phyloP scores from a whole-genome alignment of 2,888 invertebrate genomes.

The Tiphia femorata region DNA sequence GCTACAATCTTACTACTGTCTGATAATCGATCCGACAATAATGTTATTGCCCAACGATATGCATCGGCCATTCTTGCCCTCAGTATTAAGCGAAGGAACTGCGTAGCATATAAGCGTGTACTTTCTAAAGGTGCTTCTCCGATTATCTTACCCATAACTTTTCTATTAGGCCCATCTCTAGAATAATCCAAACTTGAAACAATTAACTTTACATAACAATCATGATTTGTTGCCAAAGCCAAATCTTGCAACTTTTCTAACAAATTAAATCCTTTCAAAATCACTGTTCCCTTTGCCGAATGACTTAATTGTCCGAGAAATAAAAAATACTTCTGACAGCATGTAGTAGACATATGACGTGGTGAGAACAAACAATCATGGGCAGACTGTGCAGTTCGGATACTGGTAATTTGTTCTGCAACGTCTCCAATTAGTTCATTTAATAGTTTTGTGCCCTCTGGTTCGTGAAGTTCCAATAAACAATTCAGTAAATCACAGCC shows the following conservation, averaged over 20 bases:
- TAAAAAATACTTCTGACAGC: conserved; percentile 95
- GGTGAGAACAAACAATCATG: conserved; percentile 92
- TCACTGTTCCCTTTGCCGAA: conserved; percentile 76
- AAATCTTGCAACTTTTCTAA: conserved; percentile 76
- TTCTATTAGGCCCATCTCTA: conserved; percentile 79
- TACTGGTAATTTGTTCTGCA: conserved; percentile 79
- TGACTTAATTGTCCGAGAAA: conserved; percentile 90
- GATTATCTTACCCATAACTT: conserved; percentile 75
- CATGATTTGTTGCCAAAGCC: conserved; percentile 86
- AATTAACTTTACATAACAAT: conserved; percentile 93
- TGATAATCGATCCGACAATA: conserved; percentile 86
- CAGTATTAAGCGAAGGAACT: conserved; percentile 88
- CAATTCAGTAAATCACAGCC: conserved; percentile 83
- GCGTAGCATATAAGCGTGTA: conserved; percentile 87
- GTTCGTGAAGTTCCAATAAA: conserved; percentile 77
- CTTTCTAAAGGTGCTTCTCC: conserved; percentile 69
- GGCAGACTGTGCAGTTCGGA: conserved; percentile 80
- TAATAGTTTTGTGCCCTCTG: conserved; percentile 79
- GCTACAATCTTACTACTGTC: conserved; percentile 87
- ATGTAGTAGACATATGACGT: conserved; percentile 87
- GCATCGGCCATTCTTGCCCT: conserved; percentile 82
- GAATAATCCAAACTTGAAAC: conserved; percentile 93
- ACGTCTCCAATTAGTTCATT: conserved; percentile 87
- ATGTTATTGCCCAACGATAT: conserved; percentile 87
- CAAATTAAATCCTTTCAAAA: conserved; percentile 74